These are phyloP conservation scores for Melieria crassipennis DNA, from an alignment of 2,888 invertebrate genomes.

Conservation along the genomic window DNA sequence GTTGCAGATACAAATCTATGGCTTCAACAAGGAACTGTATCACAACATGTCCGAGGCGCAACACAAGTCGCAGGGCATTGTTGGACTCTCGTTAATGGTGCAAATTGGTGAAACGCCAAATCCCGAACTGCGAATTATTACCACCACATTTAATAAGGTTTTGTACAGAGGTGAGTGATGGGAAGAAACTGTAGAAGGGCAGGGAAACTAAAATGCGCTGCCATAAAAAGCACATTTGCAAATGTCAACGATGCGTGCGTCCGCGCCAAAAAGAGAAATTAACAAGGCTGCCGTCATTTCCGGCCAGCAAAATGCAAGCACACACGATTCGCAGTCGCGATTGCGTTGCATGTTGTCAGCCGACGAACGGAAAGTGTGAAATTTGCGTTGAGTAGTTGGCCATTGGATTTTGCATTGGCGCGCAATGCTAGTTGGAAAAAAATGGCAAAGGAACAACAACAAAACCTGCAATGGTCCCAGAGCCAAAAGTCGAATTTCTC, in stretches of 20 bases:
- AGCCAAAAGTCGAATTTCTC: too few relatives aligned
- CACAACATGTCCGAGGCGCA: constrained; percentile 96
- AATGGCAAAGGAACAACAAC: too few relatives aligned
- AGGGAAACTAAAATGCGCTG: background rate
- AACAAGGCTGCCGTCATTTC: constrained; percentile 45
- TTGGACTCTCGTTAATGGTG: constrained; percentile 94
- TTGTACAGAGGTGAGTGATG: constrained; percentile 79
- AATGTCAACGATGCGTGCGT: constrained; percentile 34
- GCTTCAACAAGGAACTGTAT: constrained; percentile 96
- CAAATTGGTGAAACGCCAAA: constrained; percentile 90
- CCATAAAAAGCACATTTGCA: constrained; percentile 6
- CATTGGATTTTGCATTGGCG: too few relatives aligned
- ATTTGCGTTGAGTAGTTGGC: too few relatives aligned
- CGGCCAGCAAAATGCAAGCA: constrained; percentile 41
- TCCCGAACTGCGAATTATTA: constrained; percentile 85
- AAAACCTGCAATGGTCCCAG: too few relatives aligned
- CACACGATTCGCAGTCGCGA: too few relatives aligned
- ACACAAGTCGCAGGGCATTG: constrained; percentile 95
- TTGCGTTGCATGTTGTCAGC: too few relatives aligned
- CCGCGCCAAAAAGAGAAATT: constrained; percentile 27
- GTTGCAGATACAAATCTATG: constrained; percentile 92
- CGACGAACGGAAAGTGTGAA: too few relatives aligned
- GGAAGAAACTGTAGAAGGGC: background rate
- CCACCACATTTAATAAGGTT: constrained; percentile 88
- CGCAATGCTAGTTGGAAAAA: too few relatives aligned